phyloP scores from a whole-genome alignment of 2,797 vertebrate species.

The Molossus molossus region DNA sequence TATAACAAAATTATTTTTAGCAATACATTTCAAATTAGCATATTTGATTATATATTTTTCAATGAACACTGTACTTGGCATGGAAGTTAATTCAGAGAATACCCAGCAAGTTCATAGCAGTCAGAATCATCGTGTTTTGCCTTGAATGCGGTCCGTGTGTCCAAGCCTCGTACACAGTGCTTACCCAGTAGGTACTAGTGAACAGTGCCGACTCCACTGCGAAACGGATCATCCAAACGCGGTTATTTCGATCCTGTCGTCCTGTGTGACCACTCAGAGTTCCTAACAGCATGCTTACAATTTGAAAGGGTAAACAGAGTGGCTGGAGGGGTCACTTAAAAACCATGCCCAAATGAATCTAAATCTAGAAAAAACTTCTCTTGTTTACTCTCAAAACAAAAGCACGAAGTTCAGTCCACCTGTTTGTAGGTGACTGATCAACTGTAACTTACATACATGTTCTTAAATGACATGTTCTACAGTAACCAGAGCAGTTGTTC shows the following conservation, averaged over 20 bases:
- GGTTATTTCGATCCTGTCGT: neutral
- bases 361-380: neutral
- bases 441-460: neutral
- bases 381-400: neutral
- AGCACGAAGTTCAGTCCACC: neutral
- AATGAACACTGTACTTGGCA: neutral
- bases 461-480: neutral
- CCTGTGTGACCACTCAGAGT: neutral
- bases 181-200: neutral
- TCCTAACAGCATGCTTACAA: neutral
- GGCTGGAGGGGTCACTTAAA: neutral
- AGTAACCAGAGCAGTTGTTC: neutral
- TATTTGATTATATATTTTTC: neutral
- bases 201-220: neutral
- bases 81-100: neutral
- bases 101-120: neutral
- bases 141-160: neutral
- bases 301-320: neutral
- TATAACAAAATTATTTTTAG: neutral
- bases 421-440: neutral
- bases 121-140: neutral
- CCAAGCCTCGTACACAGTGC: neutral
- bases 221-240: neutral
- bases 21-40: neutral
- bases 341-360: neutral